These are phyloP conservation scores for Synchiropus splendidus DNA, from an alignment of 2,113 vertebrate genomes.

Conservation along the genomic window DNA sequence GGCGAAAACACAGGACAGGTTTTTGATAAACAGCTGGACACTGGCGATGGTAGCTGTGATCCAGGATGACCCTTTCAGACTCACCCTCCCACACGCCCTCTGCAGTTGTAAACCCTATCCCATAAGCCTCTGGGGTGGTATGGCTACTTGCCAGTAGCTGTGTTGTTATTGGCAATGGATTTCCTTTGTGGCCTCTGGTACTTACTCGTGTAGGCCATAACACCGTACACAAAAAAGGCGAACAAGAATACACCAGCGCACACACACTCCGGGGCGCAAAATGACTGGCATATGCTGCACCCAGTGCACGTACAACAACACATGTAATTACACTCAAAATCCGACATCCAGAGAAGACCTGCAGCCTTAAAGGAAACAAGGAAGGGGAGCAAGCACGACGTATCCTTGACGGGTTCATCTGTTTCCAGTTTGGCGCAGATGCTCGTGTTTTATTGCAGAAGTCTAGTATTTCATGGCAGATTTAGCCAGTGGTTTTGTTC, in stretches of 20 bases:
- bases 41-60: slow-evolving; percentile 16
- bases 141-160: slow-evolving; percentile 61
- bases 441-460: slow-evolving; percentile 70
- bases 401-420: slow-evolving; percentile 72
- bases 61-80: slow-evolving; percentile 40
- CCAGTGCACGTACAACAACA: slow-evolving; percentile 18
- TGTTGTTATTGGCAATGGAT: slow-evolving; percentile 66
- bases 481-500: slow-evolving; percentile 65
- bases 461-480: slow-evolving; percentile 76
- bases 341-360: slow-evolving; percentile 44
- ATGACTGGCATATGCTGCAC: slow-evolving; percentile 14
- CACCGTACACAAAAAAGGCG: slow-evolving; percentile 55
- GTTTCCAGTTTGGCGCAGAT: slow-evolving; percentile 75
- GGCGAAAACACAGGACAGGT: slow-evolving; percentile 20
- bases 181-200: slow-evolving; percentile 59
- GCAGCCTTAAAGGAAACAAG: slow-evolving; percentile 45
- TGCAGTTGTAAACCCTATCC: slow-evolving; percentile 52
- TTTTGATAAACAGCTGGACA: slow-evolving; percentile 37
- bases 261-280: slow-evolving; percentile 12
- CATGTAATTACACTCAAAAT: slow-evolving; percentile 44
- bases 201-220: slow-evolving; percentile 63
- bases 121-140: slow-evolving; percentile 59
- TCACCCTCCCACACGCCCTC: slow-evolving; percentile 44
- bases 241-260: slow-evolving; percentile 21
- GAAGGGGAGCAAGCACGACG: slow-evolving; percentile 37